Conservation (phyloP, 2,888 invertebrate genomes). For the Hedychridium roseum region DNA sequence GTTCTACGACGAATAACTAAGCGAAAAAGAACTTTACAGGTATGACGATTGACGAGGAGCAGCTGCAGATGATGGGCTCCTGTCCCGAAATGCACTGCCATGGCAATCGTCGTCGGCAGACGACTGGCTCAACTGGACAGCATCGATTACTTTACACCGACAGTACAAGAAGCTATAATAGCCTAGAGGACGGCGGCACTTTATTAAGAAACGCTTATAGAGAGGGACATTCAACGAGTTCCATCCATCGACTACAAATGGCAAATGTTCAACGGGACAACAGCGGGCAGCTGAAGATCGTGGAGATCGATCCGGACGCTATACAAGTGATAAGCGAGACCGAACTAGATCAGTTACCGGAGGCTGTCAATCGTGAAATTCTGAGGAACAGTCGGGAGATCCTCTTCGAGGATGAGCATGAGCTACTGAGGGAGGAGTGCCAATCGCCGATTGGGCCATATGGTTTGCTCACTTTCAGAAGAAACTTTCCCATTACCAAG, state of each 20-base stretch:
- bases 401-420: constrained; percentile 41
- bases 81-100: constrained; percentile 22
- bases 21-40: constrained; percentile 45
- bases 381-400: constrained; percentile 50
- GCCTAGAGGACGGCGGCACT: constrained; percentile 39
- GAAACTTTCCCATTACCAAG: too few species aligned
- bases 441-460: constrained; percentile 15
- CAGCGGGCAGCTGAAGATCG: constrained; percentile 34
- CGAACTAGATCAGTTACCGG: constrained; percentile 47
- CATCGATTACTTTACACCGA: constrained; percentile 35
- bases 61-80: constrained; percentile 28
- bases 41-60: constrained; percentile 50
- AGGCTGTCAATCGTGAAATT: constrained; percentile 49
- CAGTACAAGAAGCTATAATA: constrained; percentile 42
- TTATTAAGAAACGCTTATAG: constrained; percentile 31
- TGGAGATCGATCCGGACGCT: constrained; percentile 44
- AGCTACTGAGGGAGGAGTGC: constrained; percentile 27
- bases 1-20: constrained; percentile 26
- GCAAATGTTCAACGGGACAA: constrained; percentile 18
- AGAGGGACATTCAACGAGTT: constrained; percentile 27
- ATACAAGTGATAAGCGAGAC: constrained; percentile 49
- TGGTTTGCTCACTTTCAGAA: constrained; percentile 22
- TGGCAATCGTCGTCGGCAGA: constrained; percentile 19
- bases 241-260: background rate
- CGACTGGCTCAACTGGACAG: too few species aligned